phyloP scores from a whole-genome alignment of 2,113 vertebrate genomes.

The Vulpes vulpes region DNA sequence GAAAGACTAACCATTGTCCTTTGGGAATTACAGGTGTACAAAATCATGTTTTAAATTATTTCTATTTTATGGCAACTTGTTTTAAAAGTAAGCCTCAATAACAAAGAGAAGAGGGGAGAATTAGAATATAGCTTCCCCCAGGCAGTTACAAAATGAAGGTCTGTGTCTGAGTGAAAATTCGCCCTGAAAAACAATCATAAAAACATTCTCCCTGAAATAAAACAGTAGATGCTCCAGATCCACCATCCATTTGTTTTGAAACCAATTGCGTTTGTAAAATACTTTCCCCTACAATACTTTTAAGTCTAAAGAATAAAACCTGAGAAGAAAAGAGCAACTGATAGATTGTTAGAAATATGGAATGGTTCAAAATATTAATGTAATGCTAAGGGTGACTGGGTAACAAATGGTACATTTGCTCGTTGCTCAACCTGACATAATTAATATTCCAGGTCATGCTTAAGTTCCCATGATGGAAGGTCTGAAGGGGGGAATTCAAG shows the following conservation, averaged over 20 bases:
- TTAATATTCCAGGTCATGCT: constrained; percentile 92
- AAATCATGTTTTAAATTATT: background rate
- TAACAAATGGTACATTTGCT: constrained; percentile 91
- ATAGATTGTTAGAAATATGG: constrained; percentile 88
- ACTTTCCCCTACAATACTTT: constrained; percentile 61
- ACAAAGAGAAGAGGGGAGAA: constrained; percentile 58
- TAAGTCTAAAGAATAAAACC: constrained; percentile 76
- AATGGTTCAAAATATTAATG: constrained; percentile 92
- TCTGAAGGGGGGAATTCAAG: constrained; percentile 84
- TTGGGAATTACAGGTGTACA: background rate
- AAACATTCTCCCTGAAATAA: constrained; percentile 25
- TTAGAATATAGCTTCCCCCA: constrained; percentile 1
- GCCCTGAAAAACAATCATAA: background rate
- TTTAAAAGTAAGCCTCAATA: constrained; percentile 46
- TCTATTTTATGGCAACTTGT: constrained; percentile 4
- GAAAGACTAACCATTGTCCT: background rate
- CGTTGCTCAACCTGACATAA: constrained; percentile 88
- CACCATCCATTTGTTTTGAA: constrained; percentile 71
- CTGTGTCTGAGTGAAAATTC: background rate
- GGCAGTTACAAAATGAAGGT: constrained; percentile 64
- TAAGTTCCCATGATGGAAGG: constrained; percentile 89
- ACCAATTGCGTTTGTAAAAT: constrained; percentile 9
- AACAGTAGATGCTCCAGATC: background rate
- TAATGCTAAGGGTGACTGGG: constrained; percentile 90
- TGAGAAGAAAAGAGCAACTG: constrained; percentile 81